A percentile compares a stretch with the other conserved stretches of the same genome.
Conservation (phyloP, 2,888 invertebrate species). For the Drosophila leonis region DNA sequence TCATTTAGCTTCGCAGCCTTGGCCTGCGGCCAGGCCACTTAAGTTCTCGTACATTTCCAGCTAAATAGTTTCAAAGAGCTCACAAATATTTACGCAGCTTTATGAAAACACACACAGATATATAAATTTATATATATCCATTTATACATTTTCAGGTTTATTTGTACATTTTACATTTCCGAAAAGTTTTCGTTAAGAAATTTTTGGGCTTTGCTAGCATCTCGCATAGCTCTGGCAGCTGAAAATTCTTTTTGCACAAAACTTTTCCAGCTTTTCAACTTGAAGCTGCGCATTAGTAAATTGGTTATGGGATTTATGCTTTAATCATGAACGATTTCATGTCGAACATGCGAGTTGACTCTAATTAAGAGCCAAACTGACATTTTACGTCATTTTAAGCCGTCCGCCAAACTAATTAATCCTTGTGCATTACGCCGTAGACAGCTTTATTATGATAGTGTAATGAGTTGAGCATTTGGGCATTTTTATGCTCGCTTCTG, state of each 20-base stretch:
- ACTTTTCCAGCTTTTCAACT: conserved; percentile 3
- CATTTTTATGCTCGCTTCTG: neutral
- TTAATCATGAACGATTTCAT: conserved; percentile 3
- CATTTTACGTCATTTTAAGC: conserved; percentile 18
- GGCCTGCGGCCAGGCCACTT: neutral
- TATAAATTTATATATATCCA: neutral
- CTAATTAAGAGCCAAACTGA: conserved; percentile 35
- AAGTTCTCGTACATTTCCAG: neutral
- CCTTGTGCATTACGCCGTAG: neutral
- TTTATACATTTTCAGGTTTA: neutral
- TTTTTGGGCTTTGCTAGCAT: neutral
- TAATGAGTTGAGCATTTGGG: conserved; percentile 6
- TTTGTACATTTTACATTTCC: neutral
- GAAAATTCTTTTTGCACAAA: conserved; percentile 7
- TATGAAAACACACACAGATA: neutral
- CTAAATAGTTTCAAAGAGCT: conserved; percentile 10
- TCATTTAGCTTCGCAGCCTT: conserved; percentile 30
- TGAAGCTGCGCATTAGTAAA: conserved; percentile 5
- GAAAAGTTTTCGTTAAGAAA: conserved; percentile 9
- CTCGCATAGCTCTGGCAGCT: conserved; percentile 1
- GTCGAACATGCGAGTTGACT: conserved; percentile 22
- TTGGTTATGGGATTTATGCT: conserved; percentile 15
- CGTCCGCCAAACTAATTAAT: conserved; percentile 29
- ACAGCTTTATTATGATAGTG: neutral
- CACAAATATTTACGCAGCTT: neutral